Base-by-base conservation (phyloP, 2,113 vertebrate species). In the Nothoprocta perdicaria region DNA sequence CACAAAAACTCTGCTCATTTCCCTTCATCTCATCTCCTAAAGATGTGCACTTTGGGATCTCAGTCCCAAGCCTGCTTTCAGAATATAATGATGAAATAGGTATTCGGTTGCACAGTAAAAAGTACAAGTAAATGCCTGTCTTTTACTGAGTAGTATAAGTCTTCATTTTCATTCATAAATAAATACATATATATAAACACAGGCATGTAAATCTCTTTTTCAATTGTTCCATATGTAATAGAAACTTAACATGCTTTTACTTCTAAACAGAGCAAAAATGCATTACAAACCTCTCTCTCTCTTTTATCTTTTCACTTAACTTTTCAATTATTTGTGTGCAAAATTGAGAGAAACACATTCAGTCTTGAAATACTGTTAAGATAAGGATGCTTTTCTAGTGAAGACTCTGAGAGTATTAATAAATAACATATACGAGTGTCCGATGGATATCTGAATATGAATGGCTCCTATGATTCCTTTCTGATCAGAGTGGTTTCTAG, bases 11-110 rank as follows among this genome's bases (percentile, higher is more conserved):
- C 43, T 82, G 4, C 33, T 87, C 16, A 45, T 77, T 80, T 85
- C 26, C 40, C 52, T 27, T 14, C 11, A 66, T 5, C 9, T 73
- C n/a, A 66, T 6, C 9, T 73, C 35, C 7, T 66, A 27, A 82
- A 43, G n/a, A 35, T 27, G 55, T 0, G 0, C 18, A 72, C 63
- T 61, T 73, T 4, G 14, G 10, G 26, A 11, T 29, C 33, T 57
- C 41, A 78, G 31, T 45, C 26, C 17, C 41, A 22, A 80, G 10
- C 17, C 73, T 74, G 13, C 4, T 12, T 69, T 58, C 41, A 58
- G 31, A 45, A 24, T 38, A 22, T 23, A 83, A 3, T 60, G 6
- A 17, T 62, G 38, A 83, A 90, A 45, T 19, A 55, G 12, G 10
- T 10, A 77, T 69, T 53, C 26, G 45, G 5, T 50, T 58, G 24